phyloP scores from a whole-genome alignment of 2,888 invertebrate species.

The Ochlodes sylvanus region DNA sequence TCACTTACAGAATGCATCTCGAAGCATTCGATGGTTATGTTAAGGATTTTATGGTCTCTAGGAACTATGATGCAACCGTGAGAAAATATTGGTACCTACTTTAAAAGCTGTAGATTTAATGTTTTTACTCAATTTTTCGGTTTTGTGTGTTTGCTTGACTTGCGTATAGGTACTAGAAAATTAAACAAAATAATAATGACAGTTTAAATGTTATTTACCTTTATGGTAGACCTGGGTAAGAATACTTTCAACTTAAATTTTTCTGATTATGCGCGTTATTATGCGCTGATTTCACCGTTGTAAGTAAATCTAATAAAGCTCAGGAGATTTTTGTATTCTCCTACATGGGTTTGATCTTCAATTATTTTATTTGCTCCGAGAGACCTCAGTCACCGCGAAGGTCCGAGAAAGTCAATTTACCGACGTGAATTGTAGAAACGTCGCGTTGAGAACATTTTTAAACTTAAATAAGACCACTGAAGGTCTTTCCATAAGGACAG shows the following conservation, averaged over 20 bases:
- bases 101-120: too few relatives aligned
- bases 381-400: constrained; percentile 60
- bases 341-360: constrained; percentile 61
- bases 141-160: too few relatives aligned
- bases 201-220: too few relatives aligned
- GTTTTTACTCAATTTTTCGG: too few relatives aligned
- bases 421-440: constrained; percentile 54
- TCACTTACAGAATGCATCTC: constrained; percentile 23
- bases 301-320: too few relatives aligned
- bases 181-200: too few relatives aligned
- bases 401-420: constrained; percentile 64
- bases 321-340: constrained; percentile 48
- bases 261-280: too few relatives aligned
- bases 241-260: too few relatives aligned
- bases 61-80: not conserved
- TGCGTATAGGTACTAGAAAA: too few relatives aligned
- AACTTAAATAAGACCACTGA: constrained; percentile 16
- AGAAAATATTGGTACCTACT: not conserved
- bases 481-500: constrained; percentile 27
- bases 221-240: too few relatives aligned
- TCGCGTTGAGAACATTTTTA: constrained; percentile 24
- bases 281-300: too few relatives aligned
- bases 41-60: not conserved
- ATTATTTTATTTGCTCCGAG: constrained; percentile 65
- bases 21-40: not conserved